These are phyloP conservation scores for Mamestra configurata DNA, from an alignment of 1,140 invertebrate species.

Conservation along the genomic window DNA sequence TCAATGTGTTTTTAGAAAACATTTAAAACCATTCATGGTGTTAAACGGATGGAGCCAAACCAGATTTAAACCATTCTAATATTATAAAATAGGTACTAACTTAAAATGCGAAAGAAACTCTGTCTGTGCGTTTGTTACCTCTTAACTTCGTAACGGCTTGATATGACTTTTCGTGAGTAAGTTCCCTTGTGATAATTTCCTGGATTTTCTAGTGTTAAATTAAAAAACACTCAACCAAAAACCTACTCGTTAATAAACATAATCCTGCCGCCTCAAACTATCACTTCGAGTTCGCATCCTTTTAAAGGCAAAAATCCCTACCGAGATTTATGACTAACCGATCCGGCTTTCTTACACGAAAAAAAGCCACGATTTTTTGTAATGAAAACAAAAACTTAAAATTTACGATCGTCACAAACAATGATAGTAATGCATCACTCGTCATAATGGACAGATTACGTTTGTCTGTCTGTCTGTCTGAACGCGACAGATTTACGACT, in stretches of 20 bases:
- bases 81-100: too few species aligned
- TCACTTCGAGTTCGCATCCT: not conserved
- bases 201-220: too few species aligned
- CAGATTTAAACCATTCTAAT: too few species aligned
- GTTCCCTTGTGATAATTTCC: too few species aligned
- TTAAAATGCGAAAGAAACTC: too few species aligned
- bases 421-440: slow-evolving; percentile 80
- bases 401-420: slow-evolving; percentile 74
- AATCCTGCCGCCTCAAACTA: not conserved
- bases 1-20: not conserved
- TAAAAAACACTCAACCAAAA: too few species aligned
- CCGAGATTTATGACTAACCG: slow-evolving; percentile 40
- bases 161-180: too few species aligned
- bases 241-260: not conserved
- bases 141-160: too few species aligned
- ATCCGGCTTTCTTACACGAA: slow-evolving; percentile 40
- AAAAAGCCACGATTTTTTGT: slow-evolving; percentile 48
- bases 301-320: not conserved
- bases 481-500: slow-evolving; percentile 77
- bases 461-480: slow-evolving; percentile 73
- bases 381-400: slow-evolving; percentile 65
- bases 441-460: slow-evolving; percentile 83
- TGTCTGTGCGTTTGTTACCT: too few species aligned
- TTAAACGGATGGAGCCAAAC: too few species aligned
- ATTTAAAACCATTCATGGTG: not conserved